A percentile compares a stretch with the other conserved stretches of the same genome.
Evolutionary conservation across 2,113 vertebrate genomes (phyloP).

Genomic region (Ictidomys tridecemlineatus): DNA sequence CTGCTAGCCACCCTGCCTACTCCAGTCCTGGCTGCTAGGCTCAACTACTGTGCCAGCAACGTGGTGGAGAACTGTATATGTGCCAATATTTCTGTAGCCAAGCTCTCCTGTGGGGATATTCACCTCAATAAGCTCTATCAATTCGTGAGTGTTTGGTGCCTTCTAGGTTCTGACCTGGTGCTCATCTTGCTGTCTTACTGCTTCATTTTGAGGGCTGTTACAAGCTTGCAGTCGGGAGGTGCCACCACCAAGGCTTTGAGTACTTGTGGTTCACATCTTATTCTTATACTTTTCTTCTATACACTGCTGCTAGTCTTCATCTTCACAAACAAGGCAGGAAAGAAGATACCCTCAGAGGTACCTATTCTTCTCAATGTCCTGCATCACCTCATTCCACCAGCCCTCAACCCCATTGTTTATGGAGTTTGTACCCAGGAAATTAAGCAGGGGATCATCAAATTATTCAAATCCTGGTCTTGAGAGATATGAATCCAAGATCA

Average conservation of each 20-base stretch:
- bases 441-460: slow-evolving; percentile 72
- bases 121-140: slow-evolving; percentile 71
- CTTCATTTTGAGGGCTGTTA: slow-evolving; percentile 68
- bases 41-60: slow-evolving; percentile 75
- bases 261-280: slow-evolving; percentile 79
- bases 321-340: slow-evolving; percentile 76
- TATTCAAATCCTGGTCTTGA: slow-evolving; percentile 55
- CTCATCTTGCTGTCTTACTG: slow-evolving; percentile 77
- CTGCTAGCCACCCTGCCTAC: slow-evolving; percentile 69
- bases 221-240: slow-evolving; percentile 29
- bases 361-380: slow-evolving; percentile 78
- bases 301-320: slow-evolving; percentile 75
- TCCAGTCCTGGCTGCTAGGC: slow-evolving; percentile 70
- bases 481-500: background rate
- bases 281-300: slow-evolving; percentile 79
- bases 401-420: slow-evolving; percentile 77
- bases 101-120: slow-evolving; percentile 68
- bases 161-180: slow-evolving; percentile 70
- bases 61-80: slow-evolving; percentile 77
- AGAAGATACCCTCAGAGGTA: slow-evolving; percentile 62
- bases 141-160: slow-evolving; percentile 77
- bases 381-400: slow-evolving; percentile 75
- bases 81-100: slow-evolving; percentile 76
- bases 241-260: slow-evolving; percentile 70
- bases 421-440: slow-evolving; percentile 77